Conservation (phyloP, 2,797 vertebrate genomes). For the Acridotheres tristis region DNA sequence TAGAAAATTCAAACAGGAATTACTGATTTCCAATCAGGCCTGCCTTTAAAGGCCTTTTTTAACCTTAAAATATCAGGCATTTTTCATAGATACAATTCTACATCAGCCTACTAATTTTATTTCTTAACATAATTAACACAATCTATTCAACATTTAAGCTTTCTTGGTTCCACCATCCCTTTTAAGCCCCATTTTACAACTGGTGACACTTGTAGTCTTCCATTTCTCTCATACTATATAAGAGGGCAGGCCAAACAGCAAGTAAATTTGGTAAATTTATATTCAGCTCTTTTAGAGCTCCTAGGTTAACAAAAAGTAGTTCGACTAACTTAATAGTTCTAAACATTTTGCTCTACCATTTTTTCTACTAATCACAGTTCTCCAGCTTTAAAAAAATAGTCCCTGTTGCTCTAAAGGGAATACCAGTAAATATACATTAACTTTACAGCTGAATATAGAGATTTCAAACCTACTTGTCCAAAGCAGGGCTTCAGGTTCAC, state of each 20-base stretch:
- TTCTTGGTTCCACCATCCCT: neutral
- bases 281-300: neutral
- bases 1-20: neutral
- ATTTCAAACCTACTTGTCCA: neutral
- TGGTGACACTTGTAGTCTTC: neutral
- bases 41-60: neutral
- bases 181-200: neutral
- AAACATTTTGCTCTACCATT: neutral
- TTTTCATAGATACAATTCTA: neutral
- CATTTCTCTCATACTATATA: accelerated
- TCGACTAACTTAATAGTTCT: neutral
- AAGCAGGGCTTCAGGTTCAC: neutral
- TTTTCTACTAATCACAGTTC: neutral
- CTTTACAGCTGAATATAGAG: neutral
- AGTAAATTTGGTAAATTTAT: neutral
- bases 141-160: neutral
- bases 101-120: neutral
- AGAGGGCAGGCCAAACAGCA: neutral
- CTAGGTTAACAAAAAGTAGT: neutral
- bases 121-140: neutral
- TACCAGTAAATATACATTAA: neutral
- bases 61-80: neutral
- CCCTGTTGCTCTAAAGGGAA: neutral
- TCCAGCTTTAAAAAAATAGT: neutral
- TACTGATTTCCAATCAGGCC: neutral